Conservation (phyloP, 1,140 invertebrate genomes). For the Aleiodes sp. region DNA sequence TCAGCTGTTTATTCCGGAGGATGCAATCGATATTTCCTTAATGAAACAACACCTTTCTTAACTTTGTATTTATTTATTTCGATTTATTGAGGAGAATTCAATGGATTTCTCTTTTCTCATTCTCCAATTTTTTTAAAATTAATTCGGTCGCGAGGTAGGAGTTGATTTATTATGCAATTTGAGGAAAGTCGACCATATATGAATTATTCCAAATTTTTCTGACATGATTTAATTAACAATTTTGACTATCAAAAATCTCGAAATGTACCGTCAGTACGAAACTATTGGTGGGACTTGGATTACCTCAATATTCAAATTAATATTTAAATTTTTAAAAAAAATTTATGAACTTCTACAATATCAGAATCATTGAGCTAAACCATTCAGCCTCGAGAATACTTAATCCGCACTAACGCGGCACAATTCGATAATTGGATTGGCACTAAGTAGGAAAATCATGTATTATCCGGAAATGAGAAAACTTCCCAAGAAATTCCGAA, state of each 20-base stretch:
- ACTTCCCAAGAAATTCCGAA: background rate
- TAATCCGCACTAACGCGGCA: slow-evolving; percentile 21
- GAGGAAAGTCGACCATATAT: too few species aligned
- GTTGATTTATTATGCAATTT: too few species aligned
- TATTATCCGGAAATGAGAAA: background rate
- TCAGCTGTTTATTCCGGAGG: background rate
- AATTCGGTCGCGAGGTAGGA: too few species aligned
- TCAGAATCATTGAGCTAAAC: background rate
- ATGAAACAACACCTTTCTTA: background rate
- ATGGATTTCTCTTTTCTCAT: too few species aligned
- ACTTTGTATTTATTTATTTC: background rate
- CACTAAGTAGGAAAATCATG: slow-evolving; percentile 19
- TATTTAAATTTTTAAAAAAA: too few species aligned
- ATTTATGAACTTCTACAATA: background rate
- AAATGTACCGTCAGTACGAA: too few species aligned
- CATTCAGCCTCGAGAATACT: background rate
- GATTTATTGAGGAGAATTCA: background rate
- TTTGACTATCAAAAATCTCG: too few species aligned
- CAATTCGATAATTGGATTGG: slow-evolving; percentile 31
- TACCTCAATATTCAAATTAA: too few species aligned
- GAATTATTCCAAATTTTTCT: too few species aligned
- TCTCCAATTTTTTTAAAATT: too few species aligned
- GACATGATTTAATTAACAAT: too few species aligned
- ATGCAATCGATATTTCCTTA: background rate
- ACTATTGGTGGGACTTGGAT: too few species aligned